Evolutionary conservation across 2,888 invertebrate species (phyloP), one percentile per base, ranked within the genome.

Genomic region (Netelia melanura): DNA sequence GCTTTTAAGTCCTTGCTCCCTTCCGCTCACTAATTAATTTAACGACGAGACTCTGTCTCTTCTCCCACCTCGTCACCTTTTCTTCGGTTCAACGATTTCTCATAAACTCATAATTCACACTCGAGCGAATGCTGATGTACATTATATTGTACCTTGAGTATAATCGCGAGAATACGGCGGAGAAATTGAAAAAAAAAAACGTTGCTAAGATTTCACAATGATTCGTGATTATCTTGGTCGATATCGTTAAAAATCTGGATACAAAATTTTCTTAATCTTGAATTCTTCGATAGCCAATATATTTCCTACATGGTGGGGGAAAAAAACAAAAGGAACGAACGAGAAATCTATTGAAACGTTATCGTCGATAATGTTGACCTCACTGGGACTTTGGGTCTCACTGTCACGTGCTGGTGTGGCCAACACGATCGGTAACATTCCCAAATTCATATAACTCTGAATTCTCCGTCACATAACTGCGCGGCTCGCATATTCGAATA

Each of bases 1-100:
- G 88, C 90, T 89, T 90, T 90, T 89, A 90, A 90, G 88, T 89
- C 87, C 61, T 17, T 62, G 10, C 48, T 89, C 87, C 61, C 21
- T 62, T 17, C 48, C 21, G 23, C 23, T 70, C 74, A 81, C 88
- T 89, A 90, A 89, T 90, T 89, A 90, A 90, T 88, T 89, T 62
- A 70, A 76, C n/a, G 58, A 44, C 11, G 11, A 14, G 76, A 56
- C 17, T 86, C 86, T 84, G 84, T 86, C 85, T 83, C 79, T 81
- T 78, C 86, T 81, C 77, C 85, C 43, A 43, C 58, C 6, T 74
- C 30, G 61, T 43, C 25, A 52, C 17, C 65, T n/a, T n/a, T 25
- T 14, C 56, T n/a, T 23, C 64, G 64, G 43, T 62, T 75, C 75
- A 81, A 21, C 54, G 68, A 70, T 70, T 75, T 44, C 75, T 68